Conservation (phyloP, 2,888 invertebrate genomes). For the Leistus spinibarbis region DNA sequence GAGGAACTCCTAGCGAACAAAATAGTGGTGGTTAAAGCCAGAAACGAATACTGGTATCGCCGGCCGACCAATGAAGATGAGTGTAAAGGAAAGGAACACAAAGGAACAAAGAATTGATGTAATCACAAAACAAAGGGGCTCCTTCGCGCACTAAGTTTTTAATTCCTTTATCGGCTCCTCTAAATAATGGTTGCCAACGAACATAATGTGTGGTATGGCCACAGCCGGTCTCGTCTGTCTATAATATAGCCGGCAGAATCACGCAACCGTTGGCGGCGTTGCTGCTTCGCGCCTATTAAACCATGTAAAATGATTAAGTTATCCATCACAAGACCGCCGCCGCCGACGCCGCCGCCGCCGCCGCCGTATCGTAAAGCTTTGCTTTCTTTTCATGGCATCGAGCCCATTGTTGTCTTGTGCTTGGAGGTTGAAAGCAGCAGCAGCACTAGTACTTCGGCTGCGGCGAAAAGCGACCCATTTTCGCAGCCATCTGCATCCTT, state of each 20-base stretch:
- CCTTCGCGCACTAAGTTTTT: conserved; percentile 35
- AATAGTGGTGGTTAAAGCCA: conserved; percentile 14
- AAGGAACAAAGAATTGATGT: conserved; percentile 36
- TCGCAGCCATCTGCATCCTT: neutral
- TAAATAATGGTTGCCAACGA: conserved; percentile 30
- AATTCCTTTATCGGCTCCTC: conserved; percentile 37
- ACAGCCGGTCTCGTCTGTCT: neutral
- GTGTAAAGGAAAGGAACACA: conserved; percentile 29
- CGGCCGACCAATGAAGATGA: too few relatives aligned
- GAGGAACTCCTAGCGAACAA: too few relatives aligned
- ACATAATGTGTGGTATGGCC: conserved; percentile 18
- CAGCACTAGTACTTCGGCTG: neutral
- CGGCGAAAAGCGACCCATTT: neutral
- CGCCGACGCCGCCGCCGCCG: too few relatives aligned
- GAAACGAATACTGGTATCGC: neutral
- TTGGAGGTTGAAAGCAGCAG: neutral
- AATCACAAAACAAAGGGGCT: conserved; percentile 35
- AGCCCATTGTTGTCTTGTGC: conserved; percentile 18
- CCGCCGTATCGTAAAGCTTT: conserved; percentile 14
- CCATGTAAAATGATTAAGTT: conserved; percentile 37
- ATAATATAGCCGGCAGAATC: neutral
- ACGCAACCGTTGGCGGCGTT: neutral
- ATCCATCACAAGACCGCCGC: conserved; percentile 26
- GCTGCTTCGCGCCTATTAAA: conserved; percentile 25
- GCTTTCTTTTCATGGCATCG: conserved; percentile 16